phyloP scores from a whole-genome alignment of 2,888 invertebrate genomes.

The Catocala sponsa region DNA sequence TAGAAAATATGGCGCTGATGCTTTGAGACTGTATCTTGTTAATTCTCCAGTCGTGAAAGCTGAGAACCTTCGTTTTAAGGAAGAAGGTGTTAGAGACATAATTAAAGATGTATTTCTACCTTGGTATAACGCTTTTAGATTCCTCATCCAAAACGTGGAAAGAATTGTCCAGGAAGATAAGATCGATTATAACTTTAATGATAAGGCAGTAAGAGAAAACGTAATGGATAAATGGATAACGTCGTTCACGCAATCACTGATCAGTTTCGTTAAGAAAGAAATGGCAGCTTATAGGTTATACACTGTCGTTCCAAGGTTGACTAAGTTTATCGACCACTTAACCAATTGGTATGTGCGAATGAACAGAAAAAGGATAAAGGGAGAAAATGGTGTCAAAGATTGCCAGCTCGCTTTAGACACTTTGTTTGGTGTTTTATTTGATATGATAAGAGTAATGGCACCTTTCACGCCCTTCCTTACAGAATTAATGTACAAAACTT shows the following conservation, averaged over 20 bases:
- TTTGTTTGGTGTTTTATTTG: constrained; percentile 95
- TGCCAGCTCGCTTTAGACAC: constrained; percentile 95
- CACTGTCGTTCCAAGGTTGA: constrained; percentile 97
- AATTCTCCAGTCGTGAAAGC: constrained; percentile 99
- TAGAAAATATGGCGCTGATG: constrained; percentile 98
- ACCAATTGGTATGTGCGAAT: constrained; percentile 99
- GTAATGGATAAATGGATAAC: constrained; percentile 99
- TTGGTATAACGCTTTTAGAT: constrained; percentile 98
- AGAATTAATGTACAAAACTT: constrained; percentile 97
- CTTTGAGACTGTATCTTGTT: constrained; percentile 97
- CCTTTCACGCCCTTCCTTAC: constrained; percentile 99
- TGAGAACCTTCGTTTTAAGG: constrained; percentile 98
- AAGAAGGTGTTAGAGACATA: constrained; percentile 98
- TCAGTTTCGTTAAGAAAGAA: constrained; percentile 95
- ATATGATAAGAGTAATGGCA: constrained; percentile 97
- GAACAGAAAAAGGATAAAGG: constrained; percentile 98
- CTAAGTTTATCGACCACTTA: constrained; percentile 98
- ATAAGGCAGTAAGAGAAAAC: constrained; percentile 88
- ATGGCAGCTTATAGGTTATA: constrained; percentile 98
- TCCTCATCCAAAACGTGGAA: constrained; percentile 97
- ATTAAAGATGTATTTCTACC: constrained; percentile 99
- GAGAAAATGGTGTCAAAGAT: constrained; percentile 94
- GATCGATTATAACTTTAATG: constrained; percentile 86
- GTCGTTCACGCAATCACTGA: constrained; percentile 97
- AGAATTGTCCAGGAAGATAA: constrained; percentile 92